Evolutionary conservation across 1,140 invertebrate genomes (phyloP).

Genomic region (Listronotus oregonensis): DNA sequence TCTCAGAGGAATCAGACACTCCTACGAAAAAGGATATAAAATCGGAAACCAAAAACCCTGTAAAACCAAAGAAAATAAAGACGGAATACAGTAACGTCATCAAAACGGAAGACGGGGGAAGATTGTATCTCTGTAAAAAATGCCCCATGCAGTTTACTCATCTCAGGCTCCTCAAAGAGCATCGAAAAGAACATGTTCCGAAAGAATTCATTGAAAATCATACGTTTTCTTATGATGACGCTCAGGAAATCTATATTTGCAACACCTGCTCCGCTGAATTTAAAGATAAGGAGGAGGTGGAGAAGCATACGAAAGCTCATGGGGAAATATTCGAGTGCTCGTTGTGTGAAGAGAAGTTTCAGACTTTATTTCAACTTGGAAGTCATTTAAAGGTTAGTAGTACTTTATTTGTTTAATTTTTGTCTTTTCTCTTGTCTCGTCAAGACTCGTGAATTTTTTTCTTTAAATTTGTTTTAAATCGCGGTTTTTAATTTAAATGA

Average conservation of each 20-base stretch:
- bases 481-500: too few relatives aligned
- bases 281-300: conserved; percentile 40
- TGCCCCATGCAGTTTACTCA: conserved; percentile 33
- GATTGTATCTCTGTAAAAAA: conserved; percentile 41
- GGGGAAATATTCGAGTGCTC: conserved; percentile 42
- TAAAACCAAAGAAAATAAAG: not conserved
- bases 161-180: conserved; percentile 29
- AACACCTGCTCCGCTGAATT: conserved; percentile 46
- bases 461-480: too few relatives aligned
- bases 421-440: too few relatives aligned
- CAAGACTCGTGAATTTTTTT: too few relatives aligned
- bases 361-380: conserved; percentile 42
- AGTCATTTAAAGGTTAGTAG: conserved; percentile 37
- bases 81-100: not conserved
- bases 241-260: conserved; percentile 44
- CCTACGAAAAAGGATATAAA: too few relatives aligned
- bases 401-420: not conserved
- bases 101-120: conserved; percentile 13
- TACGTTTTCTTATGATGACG: conserved; percentile 43
- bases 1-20: not conserved
- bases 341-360: conserved; percentile 42
- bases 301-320: conserved; percentile 42
- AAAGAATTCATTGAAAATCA: conserved; percentile 31
- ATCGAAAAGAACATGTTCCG: conserved; percentile 39
- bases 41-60: not conserved